Percentiles rank a stretch among this genome's conserved stretches.
Evolutionary conservation across 2,797 vertebrate species (phyloP).

Genomic region (Sebastes paucispinis): DNA sequence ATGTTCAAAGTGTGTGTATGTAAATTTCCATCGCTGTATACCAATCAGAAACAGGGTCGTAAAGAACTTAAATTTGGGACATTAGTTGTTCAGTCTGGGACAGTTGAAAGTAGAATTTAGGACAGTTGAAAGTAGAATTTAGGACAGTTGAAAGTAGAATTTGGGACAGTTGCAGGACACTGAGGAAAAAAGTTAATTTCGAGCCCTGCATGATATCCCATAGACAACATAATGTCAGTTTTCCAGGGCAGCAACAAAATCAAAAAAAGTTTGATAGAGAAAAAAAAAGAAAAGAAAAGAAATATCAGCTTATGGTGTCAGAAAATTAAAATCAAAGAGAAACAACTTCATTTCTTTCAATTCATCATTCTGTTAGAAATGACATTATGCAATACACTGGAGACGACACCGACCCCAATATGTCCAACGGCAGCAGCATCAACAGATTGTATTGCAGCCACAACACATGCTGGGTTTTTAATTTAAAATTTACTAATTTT

Average conservation of each 20-base stretch:
- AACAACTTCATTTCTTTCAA: neutral
- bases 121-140: no score
- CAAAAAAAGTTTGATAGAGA: neutral
- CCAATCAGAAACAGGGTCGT: no score
- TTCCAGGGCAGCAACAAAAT: neutral
- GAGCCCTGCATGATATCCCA: neutral
- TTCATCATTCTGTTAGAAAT: neutral
- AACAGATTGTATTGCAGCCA: conserved; percentile 1
- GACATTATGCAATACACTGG: neutral
- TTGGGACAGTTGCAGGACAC: no score
- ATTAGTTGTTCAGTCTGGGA: no score
- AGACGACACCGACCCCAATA: neutral
- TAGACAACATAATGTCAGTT: neutral
- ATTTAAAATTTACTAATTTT: neutral
- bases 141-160: no score
- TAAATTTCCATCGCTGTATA: no score
- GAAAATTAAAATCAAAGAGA: neutral
- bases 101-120: no score
- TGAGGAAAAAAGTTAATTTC: no score
- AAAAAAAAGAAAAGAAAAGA: neutral
- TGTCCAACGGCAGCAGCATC: neutral
- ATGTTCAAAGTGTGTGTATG: no score
- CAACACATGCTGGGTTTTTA: neutral
- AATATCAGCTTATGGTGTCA: neutral
- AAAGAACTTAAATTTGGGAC: no score